Percentiles rank a stretch among this genome's conserved stretches.
phyloP scores from a whole-genome alignment of 2,888 invertebrate genomes.

The Dicyrtomina minuta region DNA sequence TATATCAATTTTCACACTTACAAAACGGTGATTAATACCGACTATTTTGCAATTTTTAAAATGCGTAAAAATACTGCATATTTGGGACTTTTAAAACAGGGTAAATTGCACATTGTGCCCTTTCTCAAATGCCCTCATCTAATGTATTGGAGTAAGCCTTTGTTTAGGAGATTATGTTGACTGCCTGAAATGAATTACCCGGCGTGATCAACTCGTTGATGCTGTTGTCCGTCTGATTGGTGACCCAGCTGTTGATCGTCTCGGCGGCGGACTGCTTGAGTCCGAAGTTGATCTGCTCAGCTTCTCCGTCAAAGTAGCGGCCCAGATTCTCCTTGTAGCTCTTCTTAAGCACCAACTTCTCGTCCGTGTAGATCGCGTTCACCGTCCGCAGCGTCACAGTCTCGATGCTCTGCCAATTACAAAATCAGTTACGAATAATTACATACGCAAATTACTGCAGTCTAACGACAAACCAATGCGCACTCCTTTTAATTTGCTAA shows the following conservation, averaged over 20 bases:
- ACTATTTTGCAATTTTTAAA: no score
- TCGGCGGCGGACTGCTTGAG: not conserved
- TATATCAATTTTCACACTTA: no score
- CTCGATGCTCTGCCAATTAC: not conserved
- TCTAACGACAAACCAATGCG: no score
- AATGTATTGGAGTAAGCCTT: no score
- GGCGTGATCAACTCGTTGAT: not conserved
- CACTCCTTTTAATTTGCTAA: no score
- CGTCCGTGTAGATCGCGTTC: slow-evolving; percentile 10
- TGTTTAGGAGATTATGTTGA: no score
- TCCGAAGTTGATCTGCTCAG: not conserved
- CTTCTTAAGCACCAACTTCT: not conserved
- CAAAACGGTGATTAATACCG: no score
- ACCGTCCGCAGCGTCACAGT: not conserved
- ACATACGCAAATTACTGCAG: not conserved
- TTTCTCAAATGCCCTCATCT: no score
- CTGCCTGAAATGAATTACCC: slow-evolving; percentile 8
- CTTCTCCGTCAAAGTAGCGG: not conserved
- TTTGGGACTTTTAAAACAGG: no score
- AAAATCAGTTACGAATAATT: no score
- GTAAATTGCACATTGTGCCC: no score
- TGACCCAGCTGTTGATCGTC: slow-evolving; percentile 12
- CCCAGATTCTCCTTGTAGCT: not conserved
- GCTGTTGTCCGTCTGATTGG: not conserved
- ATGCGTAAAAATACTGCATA: no score